Evolutionary conservation across 2,113 vertebrate species (phyloP), one percentile per base, ranked within the genome.

Genomic region (Desmodus rotundus): DNA sequence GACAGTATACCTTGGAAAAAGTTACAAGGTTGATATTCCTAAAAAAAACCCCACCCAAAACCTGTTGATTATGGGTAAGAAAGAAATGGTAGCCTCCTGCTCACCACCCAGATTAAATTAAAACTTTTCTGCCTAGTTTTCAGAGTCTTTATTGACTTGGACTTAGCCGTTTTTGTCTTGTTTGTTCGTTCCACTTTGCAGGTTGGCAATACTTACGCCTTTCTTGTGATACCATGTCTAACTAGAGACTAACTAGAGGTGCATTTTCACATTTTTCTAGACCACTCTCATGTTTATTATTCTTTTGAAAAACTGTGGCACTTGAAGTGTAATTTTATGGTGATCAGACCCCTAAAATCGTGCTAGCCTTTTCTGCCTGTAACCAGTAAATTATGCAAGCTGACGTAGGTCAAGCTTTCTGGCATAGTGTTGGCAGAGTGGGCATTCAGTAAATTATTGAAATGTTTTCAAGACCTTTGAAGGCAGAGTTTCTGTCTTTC

Each of bases 281-380:
- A 68, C 19, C 17, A 83, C 11, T 5, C 28, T 31, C 24, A 24
- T 82, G 52, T 76, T 82, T 89, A 83, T 38, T 91, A 78, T 26
- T 91, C 50, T 87, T 76, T 67, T 78, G 70, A 94, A 93, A 70
- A 54, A 38, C 41, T 47, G 1, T 92, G 84, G 7, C 33, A 82
- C 45, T 93, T 72, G 33, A 33, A 50, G 36, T 94, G 16, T 86
- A 92, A 70, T 82, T 81, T 86, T 94, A 68, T 89, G 91, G 26
- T 26, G 80, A 13, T 68, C 73, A 50, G 38, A 93, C 54, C 24
- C 45, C n/a, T 83, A 22, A 2, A 41, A 3, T 26, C 81, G 22
- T 93, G 52, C 91, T 96, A 74, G 16, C 54, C 41, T 93, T 4
- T 96, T 89, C 26, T 94, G 38, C 50, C 87, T 93, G 41, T 67